phyloP scores from a whole-genome alignment of 2,113 vertebrate genomes.

The Raja brachyura region DNA sequence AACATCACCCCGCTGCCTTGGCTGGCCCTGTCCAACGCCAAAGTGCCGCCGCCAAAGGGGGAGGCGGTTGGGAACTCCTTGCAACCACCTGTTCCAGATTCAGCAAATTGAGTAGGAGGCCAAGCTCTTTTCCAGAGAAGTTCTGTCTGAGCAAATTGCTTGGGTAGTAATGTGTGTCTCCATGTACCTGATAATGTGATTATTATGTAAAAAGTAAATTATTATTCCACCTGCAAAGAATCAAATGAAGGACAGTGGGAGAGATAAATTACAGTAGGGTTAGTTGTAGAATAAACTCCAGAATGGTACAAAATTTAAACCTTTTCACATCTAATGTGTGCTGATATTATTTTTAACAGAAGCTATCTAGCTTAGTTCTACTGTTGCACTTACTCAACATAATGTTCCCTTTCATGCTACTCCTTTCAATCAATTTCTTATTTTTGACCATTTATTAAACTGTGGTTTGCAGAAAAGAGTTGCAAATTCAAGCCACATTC shows the following conservation, averaged over 20 bases:
- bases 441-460: background rate
- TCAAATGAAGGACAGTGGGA: background rate
- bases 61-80: too few species aligned
- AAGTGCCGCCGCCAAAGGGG: too few species aligned
- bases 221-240: background rate
- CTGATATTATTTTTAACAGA: too few species aligned
- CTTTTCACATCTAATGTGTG: too few species aligned
- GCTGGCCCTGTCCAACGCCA: too few species aligned
- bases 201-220: background rate
- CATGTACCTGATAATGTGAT: background rate
- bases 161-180: background rate
- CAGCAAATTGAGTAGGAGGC: too few species aligned
- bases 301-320: too few species aligned
- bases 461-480: background rate
- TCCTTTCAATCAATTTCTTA: background rate
- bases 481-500: background rate
- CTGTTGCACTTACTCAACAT: too few species aligned
- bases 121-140: background rate
- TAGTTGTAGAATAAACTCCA: background rate
- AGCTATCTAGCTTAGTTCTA: too few species aligned
- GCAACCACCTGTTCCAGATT: too few species aligned
- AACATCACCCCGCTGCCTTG: too few species aligned
- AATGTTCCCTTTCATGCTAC: background rate
- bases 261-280: background rate
- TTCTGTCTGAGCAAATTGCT: background rate